Conservation (phyloP, 1,140 invertebrate species). For the Magallana gigas region DNA sequence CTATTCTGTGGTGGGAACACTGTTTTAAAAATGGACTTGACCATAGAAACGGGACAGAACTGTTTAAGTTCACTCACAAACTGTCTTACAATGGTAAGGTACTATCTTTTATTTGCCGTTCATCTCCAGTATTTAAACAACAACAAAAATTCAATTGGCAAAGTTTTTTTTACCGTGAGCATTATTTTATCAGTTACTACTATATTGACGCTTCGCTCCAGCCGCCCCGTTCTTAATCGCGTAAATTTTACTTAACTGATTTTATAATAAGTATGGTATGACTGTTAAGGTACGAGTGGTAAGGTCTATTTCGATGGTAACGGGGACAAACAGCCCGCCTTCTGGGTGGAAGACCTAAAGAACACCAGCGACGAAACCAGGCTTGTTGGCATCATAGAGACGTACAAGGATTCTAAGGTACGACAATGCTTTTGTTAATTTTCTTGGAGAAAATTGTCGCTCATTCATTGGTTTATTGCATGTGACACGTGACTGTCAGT, state of each 20-base stretch:
- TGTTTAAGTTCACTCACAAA: not conserved
- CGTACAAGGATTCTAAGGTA: not conserved
- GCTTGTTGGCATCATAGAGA: not conserved
- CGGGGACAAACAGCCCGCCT: not conserved
- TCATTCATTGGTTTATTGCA: too few relatives aligned
- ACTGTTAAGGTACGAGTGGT: not conserved
- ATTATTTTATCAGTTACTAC: not conserved
- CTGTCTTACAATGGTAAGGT: not conserved
- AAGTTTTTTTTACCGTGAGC: too few relatives aligned
- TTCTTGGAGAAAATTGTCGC: too few relatives aligned
- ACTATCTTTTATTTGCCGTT: too few relatives aligned
- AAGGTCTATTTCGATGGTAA: not conserved
- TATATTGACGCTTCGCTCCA: not conserved
- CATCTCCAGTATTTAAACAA: too few relatives aligned
- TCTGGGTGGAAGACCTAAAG: constrained; percentile 32
- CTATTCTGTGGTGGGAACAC: constrained; percentile 27
- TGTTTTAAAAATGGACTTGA: not conserved
- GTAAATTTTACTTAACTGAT: too few relatives aligned
- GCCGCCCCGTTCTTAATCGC: too few relatives aligned
- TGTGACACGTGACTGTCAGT: too few relatives aligned
- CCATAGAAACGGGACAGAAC: not conserved
- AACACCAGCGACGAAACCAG: not conserved
- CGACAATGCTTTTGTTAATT: not conserved
- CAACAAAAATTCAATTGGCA: too few relatives aligned
- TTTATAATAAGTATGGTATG: not conserved